Evolutionary conservation across 2,113 vertebrate species (phyloP), one percentile per base, ranked within the genome.

Genomic region (Leucopsar rothschildi): DNA sequence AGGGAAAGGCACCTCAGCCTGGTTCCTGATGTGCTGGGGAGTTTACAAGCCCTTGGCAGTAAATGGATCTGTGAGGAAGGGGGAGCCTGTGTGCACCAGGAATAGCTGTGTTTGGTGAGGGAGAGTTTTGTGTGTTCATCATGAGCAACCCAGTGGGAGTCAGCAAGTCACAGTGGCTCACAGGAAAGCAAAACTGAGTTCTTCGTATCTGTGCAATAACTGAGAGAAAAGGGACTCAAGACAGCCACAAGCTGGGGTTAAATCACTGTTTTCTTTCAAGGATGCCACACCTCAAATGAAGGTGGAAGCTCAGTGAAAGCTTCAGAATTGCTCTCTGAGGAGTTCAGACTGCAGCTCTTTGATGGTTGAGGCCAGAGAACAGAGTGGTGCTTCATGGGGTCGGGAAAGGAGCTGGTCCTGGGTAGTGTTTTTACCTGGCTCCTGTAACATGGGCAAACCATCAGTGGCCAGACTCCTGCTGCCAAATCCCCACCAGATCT

Each of bases 361-460:
- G 7, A 10, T 53, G 22, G 8, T 14, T 44, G 70, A 50, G 71
- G n/a, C 28, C 27, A 39, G 66, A 76, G 45, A 52, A 49, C 0
- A 0, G 40, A 85, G 18, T 2, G 3, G 18, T 6, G 9, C n/a
- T 57, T 52, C 22, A 12, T 0, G 1, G 44, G 59, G 8, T 15
- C 18, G 31, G 66, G 39, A 90, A 53, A 63, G 37, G 45, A 93
- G 29, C 40, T 8, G 18, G 8, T 53, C 7, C 6, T 13, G 6
- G 37, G n/a, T 24, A 42, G 8, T 23, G 16, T 44, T 85, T 75
- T 81, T 16, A 39, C 59, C 59, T 52, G 28, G 31, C 49, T 61
- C 7, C 60, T 65, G 28, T 60, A 63, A 49, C 24, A 42, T 0
- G 0, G 29, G 22, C 24, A 93, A 45, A 57, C 11, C 27, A 25